Evolutionary conservation across 2,113 vertebrate genomes (phyloP).

Genomic region (Calonectris borealis): DNA sequence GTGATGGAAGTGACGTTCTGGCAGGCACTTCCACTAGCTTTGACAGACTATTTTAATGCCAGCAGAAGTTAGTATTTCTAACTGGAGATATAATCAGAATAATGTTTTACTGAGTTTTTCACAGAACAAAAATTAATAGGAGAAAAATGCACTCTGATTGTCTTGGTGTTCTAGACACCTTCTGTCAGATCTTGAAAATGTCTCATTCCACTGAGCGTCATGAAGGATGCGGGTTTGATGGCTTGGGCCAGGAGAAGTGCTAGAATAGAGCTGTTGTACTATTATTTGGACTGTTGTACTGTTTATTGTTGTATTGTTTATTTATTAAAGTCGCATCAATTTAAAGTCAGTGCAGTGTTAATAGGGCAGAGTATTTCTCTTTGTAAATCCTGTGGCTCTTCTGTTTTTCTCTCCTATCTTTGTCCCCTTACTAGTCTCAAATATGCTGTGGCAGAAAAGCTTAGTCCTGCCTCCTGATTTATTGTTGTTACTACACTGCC

Average conservation of each 20-base stretch:
- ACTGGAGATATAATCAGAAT: not conserved
- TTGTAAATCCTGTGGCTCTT: not conserved
- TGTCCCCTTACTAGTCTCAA: not conserved
- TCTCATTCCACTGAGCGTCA: not conserved
- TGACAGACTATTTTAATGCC: not conserved
- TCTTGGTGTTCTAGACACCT: not conserved
- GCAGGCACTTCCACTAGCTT: slow-evolving; percentile 17
- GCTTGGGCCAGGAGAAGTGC: not conserved
- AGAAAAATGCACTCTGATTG: not conserved
- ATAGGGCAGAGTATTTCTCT: not conserved
- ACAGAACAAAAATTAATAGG: not conserved
- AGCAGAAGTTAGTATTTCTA: not conserved
- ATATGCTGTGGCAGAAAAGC: not conserved
- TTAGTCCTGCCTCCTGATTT: not conserved
- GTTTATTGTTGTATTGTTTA: not conserved
- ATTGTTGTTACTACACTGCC: not conserved
- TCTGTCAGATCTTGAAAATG: not conserved
- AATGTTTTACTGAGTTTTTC: not conserved
- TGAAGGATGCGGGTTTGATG: not conserved
- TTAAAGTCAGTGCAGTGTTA: not conserved
- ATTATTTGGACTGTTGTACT: not conserved
- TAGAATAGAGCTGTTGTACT: not conserved
- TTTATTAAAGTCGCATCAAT: not conserved
- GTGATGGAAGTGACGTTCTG: not conserved
- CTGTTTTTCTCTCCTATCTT: not conserved